Percentiles rank a stretch among this genome's conserved stretches.
These are phyloP conservation scores for Rhynchopsitta pachyrhyncha DNA, from an alignment of 2,113 vertebrate genomes.

Conservation along the genomic window DNA sequence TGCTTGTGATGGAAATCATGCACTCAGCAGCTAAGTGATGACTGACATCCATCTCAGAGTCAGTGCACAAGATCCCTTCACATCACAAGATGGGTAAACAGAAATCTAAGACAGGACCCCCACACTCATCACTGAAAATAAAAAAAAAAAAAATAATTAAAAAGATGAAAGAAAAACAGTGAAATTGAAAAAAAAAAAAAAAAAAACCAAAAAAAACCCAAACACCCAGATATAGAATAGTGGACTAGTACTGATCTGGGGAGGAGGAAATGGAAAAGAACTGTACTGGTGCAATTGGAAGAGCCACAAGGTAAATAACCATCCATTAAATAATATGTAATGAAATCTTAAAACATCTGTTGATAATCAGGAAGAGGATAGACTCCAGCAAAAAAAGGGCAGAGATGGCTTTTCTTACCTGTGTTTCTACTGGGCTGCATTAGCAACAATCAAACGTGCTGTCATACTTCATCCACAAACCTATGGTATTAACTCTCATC, in stretches of 20 bases:
- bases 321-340: not conserved
- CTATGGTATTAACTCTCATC: not conserved
- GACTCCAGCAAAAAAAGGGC: not conserved
- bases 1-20: not conserved
- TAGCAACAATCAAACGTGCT: not conserved
- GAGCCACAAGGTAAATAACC: not conserved
- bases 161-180: not conserved
- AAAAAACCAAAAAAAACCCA: no score
- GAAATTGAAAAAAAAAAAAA: not conserved
- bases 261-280: not conserved
- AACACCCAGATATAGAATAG: not conserved
- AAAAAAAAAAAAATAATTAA: not conserved
- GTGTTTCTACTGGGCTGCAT: not conserved
- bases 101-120: not conserved
- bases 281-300: not conserved
- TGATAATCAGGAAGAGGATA: not conserved
- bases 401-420: not conserved
- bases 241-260: not conserved
- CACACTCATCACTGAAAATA: accelerated
- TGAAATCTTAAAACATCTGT: not conserved
- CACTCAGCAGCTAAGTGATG: not conserved
- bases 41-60: not conserved
- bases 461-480: not conserved
- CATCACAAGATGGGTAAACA: not conserved
- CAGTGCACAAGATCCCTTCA: not conserved